These are phyloP conservation scores for Tragelaphus buxtoni DNA, from an alignment of 2,113 vertebrate species.

Conservation along the genomic window DNA sequence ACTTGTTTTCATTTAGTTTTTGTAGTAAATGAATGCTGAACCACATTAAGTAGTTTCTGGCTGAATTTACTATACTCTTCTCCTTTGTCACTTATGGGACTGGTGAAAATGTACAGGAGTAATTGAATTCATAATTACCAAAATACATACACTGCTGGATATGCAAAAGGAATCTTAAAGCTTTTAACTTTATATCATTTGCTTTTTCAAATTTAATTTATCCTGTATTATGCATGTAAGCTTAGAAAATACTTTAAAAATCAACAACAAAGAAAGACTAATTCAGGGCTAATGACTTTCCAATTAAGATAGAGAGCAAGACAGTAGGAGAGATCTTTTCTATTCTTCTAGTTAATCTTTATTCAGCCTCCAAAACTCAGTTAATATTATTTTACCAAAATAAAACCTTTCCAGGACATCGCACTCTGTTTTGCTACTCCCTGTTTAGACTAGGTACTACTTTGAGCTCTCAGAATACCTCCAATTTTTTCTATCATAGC, in stretches of 20 bases:
- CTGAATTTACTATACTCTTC: neutral
- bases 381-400: neutral
- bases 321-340: neutral
- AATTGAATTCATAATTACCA: conserved; percentile 45
- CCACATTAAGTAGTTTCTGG: neutral
- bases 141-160: neutral
- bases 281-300: conserved; percentile 31
- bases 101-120: conserved; percentile 21
- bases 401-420: neutral
- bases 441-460: neutral
- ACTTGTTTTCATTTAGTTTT: neutral
- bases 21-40: neutral
- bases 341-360: neutral
- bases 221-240: neutral
- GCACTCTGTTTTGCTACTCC: neutral
- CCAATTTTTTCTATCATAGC: neutral
- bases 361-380: neutral
- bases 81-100: neutral
- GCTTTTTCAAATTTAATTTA: conserved; percentile 37
- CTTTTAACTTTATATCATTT: neutral
- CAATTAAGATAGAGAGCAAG: conserved; percentile 10
- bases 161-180: conserved; percentile 13
- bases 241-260: conserved; percentile 14
- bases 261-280: conserved; percentile 4
- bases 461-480: neutral